Evolutionary conservation across 2,113 vertebrate genomes (phyloP), one percentile per base, ranked within the genome.

Genomic region (Eulacestoma nigropectus): DNA sequence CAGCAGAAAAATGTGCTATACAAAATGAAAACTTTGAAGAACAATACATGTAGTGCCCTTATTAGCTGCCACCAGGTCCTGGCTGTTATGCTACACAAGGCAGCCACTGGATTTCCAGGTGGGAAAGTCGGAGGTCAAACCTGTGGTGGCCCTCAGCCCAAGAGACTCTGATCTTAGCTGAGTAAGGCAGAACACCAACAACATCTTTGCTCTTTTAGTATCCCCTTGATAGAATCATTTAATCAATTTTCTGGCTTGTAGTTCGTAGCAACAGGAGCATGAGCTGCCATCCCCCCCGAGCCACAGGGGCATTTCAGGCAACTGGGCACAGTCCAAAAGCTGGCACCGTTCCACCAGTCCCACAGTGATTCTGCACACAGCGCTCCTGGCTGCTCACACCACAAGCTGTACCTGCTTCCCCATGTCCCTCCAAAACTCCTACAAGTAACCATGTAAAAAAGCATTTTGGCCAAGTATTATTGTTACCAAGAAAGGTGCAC

Each of bases 21-120:
- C 25, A 73, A 78, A 52, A n/a, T 1, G 26, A 63, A 44, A 89
- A 46, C 23, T 35, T 16, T 2, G 46, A 53, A 39, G 55, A 49
- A 6, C 10, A 11, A 19, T 29, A 42, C 5, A 12, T 3, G 14
- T 3, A 16, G 50, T 32, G 44, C 53, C 57, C 41, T n/a, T 14
- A n/a, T 4, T 3, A 46, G 10, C 69, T 82, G 30, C 17, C 20
- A 23, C 32, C 55, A 42, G 50, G 39, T 33, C 25, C 35, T 44
- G 46, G 47, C 41, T 18, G 9, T 33, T 7, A 8, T 1, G 0
- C 23, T 20, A 22, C 11, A 46, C 10, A 25, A 26, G 26, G 57
- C 42, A 74, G 47, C 6, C 0, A 0, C 6, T 22, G 9, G 20
- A 69, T 41, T 56, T 50, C 32, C 57, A 60, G 30, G n/a, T 11